These are phyloP conservation scores for Sitophilus oryzae DNA, from an alignment of 1,140 invertebrate species.

Conservation along the genomic window DNA sequence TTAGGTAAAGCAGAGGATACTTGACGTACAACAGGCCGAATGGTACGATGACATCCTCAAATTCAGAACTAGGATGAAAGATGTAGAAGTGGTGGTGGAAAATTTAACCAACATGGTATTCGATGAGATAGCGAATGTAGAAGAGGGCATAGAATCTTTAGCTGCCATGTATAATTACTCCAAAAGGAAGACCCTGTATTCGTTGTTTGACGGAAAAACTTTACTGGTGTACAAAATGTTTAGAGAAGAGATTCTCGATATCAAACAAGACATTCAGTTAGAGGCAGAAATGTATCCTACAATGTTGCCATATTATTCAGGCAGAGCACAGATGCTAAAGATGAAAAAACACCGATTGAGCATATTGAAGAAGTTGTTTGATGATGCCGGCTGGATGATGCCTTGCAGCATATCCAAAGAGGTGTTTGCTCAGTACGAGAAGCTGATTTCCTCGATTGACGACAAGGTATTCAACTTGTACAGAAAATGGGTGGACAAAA, in stretches of 20 bases:
- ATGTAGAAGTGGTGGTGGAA: conserved; percentile 64
- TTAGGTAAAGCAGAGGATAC: conserved; percentile 53
- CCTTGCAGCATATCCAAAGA: conserved; percentile 64
- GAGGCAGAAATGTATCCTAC: conserved; percentile 57
- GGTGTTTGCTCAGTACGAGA: conserved; percentile 59
- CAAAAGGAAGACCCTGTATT: conserved; percentile 56
- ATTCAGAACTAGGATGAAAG: conserved; percentile 58
- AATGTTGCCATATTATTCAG: conserved; percentile 63
- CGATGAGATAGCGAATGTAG: conserved; percentile 60
- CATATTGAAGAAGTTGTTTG: conserved; percentile 56
- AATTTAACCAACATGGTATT: conserved; percentile 65
- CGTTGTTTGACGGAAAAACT: conserved; percentile 60
- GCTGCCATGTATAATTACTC: conserved; percentile 65
- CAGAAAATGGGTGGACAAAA: conserved; percentile 55
- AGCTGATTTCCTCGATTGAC: conserved; percentile 59
- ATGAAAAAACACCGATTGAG: conserved; percentile 58
- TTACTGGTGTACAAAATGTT: conserved; percentile 61
- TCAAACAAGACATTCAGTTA: conserved; percentile 63
- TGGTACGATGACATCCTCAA: conserved; percentile 73
- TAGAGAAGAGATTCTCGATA: conserved; percentile 66
- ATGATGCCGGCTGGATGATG: conserved; percentile 65
- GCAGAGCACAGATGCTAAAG: conserved; percentile 58
- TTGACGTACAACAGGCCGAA: conserved; percentile 62
- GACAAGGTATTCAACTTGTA: conserved; percentile 57
- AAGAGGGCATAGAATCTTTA: conserved; percentile 64